Evolutionary conservation across 2,113 vertebrate species (phyloP), one percentile per base, ranked within the genome.

Genomic region (Pipra filicauda): DNA sequence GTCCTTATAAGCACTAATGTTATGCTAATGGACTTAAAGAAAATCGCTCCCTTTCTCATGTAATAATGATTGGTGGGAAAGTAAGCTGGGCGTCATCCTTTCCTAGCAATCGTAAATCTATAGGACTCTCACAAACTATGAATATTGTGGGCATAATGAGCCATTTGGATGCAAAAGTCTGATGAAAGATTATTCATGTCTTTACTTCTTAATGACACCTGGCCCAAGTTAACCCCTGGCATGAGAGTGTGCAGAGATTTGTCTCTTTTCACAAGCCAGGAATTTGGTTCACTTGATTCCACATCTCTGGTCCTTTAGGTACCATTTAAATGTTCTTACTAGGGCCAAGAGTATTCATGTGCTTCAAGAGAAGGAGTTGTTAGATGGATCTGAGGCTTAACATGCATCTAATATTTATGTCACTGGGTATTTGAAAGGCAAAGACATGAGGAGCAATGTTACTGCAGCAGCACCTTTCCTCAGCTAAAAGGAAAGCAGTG

Each of bases 51-150:
- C 54, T 96, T 97, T 87, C 89, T 95, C 52, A n/a, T 96, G 95
- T 96, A 93, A 95, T 95, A 97, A 94, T 95, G 94, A 92, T 88
- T 61, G 67, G 93, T 71, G 74, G 83, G 84, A 96, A 96, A 96
- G 91, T 89, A 94, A 97, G 84, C 92, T 61, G 73, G 94, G 72
- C 30, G 3, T 95, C 92, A 94, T 97, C 85, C 95, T 93, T 94
- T 94, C 89, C 94, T 65, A 86, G 78, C 84, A 58, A 96, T 92
- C 13, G 66, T 94, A 96, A 96, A 97, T 96, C 96, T 69, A 96
- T 93, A 96, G 88, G 55, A 69, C 95, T 95, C 92, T 85, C 95
- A 93, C 55, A 49, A 43, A 65, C 95, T 91, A 78, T 91, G 90
- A 96, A 82, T 94, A 85, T 70, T 91, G 76, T 41, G 19, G 93